Conservation (phyloP, 2,797 vertebrate genomes). For the Rallus crepitans region DNA sequence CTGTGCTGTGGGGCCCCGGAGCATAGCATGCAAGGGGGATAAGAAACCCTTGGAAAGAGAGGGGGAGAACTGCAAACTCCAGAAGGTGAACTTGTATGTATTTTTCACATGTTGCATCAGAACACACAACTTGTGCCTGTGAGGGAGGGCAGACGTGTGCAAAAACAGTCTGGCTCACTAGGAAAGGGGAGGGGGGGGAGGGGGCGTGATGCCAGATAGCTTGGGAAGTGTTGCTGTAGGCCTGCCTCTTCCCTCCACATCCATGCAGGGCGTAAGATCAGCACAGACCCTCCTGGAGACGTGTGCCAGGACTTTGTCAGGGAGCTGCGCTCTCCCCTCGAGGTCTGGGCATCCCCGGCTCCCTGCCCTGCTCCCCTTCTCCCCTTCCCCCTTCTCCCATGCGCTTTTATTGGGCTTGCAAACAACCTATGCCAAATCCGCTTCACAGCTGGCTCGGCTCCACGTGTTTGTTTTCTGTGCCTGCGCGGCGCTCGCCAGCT, state of each 20-base stretch:
- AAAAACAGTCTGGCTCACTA: not conserved
- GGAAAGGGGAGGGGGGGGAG: not conserved
- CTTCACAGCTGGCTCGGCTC: conserved; percentile 71
- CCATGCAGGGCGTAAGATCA: fast-evolving
- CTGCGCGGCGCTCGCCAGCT: conserved; percentile 39
- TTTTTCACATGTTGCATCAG: not conserved
- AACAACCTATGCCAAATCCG: conserved; percentile 57
- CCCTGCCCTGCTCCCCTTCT: not conserved
- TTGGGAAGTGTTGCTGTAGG: not conserved
- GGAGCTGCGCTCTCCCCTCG: not conserved
- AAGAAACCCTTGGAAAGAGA: not conserved
- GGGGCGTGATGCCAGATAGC: not conserved
- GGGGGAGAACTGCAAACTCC: not conserved
- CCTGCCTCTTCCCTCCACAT: not conserved
- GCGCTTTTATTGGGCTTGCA: conserved; percentile 60
- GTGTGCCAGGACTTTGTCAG: not conserved
- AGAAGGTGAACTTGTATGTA: not conserved
- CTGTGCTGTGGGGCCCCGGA: not conserved
- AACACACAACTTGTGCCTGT: not conserved
- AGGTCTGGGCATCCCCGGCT: not conserved
- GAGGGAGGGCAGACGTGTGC: not conserved
- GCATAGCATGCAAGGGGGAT: not conserved
- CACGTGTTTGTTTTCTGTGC: conserved; percentile 77
- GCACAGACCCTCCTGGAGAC: not conserved
- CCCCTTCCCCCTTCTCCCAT: conserved; percentile 3